Evolutionary conservation across 1,140 invertebrate genomes (phyloP).

Genomic region (Andricus grossulariae): DNA sequence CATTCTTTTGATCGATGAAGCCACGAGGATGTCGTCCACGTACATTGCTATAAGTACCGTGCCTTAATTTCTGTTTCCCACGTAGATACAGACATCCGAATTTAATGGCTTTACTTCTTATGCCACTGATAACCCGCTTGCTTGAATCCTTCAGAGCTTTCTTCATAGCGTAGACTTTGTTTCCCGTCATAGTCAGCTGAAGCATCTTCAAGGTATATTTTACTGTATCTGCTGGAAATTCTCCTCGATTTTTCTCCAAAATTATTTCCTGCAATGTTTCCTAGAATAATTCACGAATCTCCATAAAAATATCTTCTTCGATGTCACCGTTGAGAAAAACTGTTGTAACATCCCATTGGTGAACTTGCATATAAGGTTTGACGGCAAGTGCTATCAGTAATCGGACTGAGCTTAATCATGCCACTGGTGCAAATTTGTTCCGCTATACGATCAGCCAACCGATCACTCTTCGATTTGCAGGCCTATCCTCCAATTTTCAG

Average conservation of each 20-base stretch:
- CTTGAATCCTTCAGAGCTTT: no score
- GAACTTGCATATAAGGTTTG: background rate
- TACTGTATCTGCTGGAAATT: background rate
- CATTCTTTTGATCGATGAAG: background rate
- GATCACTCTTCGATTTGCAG: no score
- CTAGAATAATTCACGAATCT: background rate
- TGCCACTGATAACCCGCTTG: no score
- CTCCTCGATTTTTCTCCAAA: background rate
- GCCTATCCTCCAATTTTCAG: no score
- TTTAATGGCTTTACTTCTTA: no score
- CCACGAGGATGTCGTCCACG: background rate
- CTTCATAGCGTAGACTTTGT: no score
- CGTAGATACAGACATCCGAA: no score
- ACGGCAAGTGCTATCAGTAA: background rate
- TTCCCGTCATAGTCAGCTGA: background rate
- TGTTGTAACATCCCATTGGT: constrained; percentile 24
- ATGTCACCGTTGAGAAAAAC: background rate
- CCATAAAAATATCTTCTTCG: constrained; percentile 9
- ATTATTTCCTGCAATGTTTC: background rate
- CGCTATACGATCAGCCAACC: no score
- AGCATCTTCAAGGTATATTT: background rate
- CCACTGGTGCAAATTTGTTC: no score
- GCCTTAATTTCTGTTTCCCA: background rate
- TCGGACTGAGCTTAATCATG: background rate
- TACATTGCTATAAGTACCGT: background rate